These are phyloP conservation scores for Liolophura sinensis DNA, from an alignment of 1,140 invertebrate genomes.

Conservation along the genomic window DNA sequence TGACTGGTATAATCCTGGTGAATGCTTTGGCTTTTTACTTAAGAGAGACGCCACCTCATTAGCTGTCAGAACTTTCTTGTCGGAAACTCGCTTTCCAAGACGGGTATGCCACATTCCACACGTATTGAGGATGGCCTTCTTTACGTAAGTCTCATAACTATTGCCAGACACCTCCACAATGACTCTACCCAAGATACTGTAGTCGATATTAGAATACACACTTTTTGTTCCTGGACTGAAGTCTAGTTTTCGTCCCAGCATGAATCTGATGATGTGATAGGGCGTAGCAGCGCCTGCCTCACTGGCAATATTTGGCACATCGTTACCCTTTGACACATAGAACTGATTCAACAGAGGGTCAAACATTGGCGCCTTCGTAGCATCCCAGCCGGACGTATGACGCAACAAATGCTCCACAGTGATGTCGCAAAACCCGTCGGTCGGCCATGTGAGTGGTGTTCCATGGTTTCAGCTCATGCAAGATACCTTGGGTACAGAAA, in stretches of 20 bases:
- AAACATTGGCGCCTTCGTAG: constrained; percentile 28
- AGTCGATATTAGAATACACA: constrained; percentile 55
- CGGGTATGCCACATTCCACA: constrained; percentile 55
- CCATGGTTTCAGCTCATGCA: constrained; percentile 29
- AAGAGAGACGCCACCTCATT: too few species aligned
- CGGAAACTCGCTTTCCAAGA: constrained; percentile 13
- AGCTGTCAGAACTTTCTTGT: too few species aligned
- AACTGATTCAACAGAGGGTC: constrained; percentile 42
- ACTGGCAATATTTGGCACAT: constrained; percentile 37
- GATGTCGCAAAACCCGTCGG: constrained; percentile 37
- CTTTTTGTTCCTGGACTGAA: constrained; percentile 44
- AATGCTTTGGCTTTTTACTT: too few species aligned
- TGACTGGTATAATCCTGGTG: not conserved
- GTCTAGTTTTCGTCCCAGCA: constrained; percentile 37
- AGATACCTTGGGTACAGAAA: constrained; percentile 40
- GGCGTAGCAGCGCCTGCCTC: constrained; percentile 17
- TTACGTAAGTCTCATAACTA: constrained; percentile 47
- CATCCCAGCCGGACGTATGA: constrained; percentile 50
- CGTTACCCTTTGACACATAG: constrained; percentile 22
- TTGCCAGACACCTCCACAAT: constrained; percentile 43
- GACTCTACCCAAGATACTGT: constrained; percentile 53
- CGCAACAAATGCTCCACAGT: constrained; percentile 48
- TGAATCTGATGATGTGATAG: constrained; percentile 37
- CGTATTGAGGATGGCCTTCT: constrained; percentile 41
- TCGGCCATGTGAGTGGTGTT: constrained; percentile 19